Evolutionary conservation across 2,797 vertebrate species (phyloP).

Genomic region (Emys orbicularis): DNA sequence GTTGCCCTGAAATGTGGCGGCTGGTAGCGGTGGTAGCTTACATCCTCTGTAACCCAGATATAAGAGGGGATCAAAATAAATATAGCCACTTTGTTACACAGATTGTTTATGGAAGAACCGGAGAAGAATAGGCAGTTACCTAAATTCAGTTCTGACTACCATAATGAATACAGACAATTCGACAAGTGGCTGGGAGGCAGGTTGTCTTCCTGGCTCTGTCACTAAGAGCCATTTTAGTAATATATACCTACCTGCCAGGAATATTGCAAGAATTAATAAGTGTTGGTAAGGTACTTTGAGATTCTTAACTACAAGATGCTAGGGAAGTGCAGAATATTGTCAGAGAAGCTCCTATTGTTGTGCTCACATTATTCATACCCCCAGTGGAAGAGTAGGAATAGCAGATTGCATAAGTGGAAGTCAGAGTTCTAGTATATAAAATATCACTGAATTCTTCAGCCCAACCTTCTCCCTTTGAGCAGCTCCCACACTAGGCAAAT

Average conservation of each 20-base stretch:
- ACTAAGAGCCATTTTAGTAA: neutral
- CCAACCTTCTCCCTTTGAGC: neutral
- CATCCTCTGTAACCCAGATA: neutral
- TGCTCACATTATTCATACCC: neutral
- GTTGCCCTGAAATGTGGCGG: neutral
- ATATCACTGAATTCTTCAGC: neutral
- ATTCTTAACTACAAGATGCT: neutral
- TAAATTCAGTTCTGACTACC: neutral
- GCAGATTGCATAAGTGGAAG: neutral
- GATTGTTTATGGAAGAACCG: rapidly evolving
- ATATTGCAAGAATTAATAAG: neutral
- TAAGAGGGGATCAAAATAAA: neutral
- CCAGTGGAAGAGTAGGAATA: neutral
- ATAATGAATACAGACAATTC: neutral
- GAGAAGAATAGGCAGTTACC: neutral
- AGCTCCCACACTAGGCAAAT: neutral
- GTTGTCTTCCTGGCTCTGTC: neutral
- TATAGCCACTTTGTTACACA: neutral
- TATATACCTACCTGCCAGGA: neutral
- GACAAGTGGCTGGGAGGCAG: neutral
- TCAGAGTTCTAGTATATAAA: neutral
- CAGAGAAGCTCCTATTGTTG: neutral
- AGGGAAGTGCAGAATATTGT: neutral
- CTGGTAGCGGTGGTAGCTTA: neutral
- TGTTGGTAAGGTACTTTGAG: neutral